Base-by-base conservation (phyloP, 2,888 invertebrate species). In the Diogma glabrata region DNA sequence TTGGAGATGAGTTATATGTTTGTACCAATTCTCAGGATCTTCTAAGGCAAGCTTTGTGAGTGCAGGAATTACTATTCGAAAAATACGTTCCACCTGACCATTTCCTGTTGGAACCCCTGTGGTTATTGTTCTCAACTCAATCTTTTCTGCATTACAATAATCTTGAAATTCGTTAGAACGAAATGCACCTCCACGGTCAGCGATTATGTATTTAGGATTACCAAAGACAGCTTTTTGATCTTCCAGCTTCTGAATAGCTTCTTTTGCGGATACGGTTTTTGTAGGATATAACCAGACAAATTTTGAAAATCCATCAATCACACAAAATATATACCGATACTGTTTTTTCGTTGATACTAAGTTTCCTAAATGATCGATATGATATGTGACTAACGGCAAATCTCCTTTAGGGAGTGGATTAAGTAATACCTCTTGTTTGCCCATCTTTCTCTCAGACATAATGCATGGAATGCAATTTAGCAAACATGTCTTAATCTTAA, bases 361-460 rank as follows among this genome's bases (percentile, higher is more conserved):
- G 1, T 65, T 65, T 8, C 65, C 66, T 1, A 69, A 38, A 47
- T 66, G 67, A 45, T 68, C 67, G 4, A 63, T 47, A 38, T 65
- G 64, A 4, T 58, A 59, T 0, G 64, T 66, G 12, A 60, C 49
- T 4, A 65, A 47, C 7, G 64, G 65, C 2, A 33, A 33, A 1
- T 53, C 58, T n/a, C 54, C 62, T 50, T 67, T 67, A 9, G 59
- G 57, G 2, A 66, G 57, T 0, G 60, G 56, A 48, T 64, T 49
- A 14, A 66, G 52, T 14, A 57, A 57, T 9, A 65, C 65, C 54
- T 65, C 63, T 47, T 63, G 56, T 50, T 63, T 65, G 1, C 66
- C 65, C 3, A 47, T 51, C 49, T 66, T 56, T 16, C 43, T 38
- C 28, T 51, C 52, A 8, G 23, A 30, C 3, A 57, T 38, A 9